Base-by-base conservation (phyloP, 2,113 vertebrate genomes). In the Lasiurus borealis region DNA sequence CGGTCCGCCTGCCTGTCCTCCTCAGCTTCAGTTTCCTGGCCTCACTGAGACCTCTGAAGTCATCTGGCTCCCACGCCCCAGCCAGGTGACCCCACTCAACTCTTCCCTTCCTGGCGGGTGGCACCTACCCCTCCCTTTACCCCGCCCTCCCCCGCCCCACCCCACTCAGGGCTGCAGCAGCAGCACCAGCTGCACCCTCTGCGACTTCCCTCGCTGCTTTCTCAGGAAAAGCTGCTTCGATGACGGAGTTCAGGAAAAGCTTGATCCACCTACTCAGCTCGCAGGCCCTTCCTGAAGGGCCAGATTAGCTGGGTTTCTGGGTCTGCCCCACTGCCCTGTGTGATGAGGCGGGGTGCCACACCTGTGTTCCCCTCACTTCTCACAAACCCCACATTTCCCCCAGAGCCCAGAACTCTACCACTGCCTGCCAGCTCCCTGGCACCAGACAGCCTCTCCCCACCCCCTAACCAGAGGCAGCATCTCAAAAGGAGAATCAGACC, bases 61-160 rank as follows among this genome's bases (percentile, higher is more conserved):
- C 64, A 71, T 57, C 31, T 8, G 2, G 80, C 75, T 96, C 97
- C 86, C 95, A 94, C 18, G 83, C 52, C 80, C 90, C 31, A 6
- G 54, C 36, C 87, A 72, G 93, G 84, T 68, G 93, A 95, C 96
- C 96, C 87, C 72, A 21, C 15, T 29, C 1, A 2, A 90, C 78
- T 15, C 59, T 75, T 71, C 87, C 92, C 66, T 93, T 77, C 90
- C 95, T 84, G 73, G 25, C 2, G 1, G 81, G 93, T 2, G 2
- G n/a, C 85, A 94, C 68, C 92, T 81, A 31, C 21, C 8, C 21
- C 6, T 18, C 15, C 3, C 52, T 16, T 52, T 14, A 52, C 50
- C 3, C 50, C 52, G 40, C 16, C 52, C 1, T 15, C 54, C 54
- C 19, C 1, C 54, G 18, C 54, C 54, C 52, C 52, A 6, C 1